Evolutionary conservation across 2,888 invertebrate species (phyloP).

Genomic region (Agrochola lychnidis): DNA sequence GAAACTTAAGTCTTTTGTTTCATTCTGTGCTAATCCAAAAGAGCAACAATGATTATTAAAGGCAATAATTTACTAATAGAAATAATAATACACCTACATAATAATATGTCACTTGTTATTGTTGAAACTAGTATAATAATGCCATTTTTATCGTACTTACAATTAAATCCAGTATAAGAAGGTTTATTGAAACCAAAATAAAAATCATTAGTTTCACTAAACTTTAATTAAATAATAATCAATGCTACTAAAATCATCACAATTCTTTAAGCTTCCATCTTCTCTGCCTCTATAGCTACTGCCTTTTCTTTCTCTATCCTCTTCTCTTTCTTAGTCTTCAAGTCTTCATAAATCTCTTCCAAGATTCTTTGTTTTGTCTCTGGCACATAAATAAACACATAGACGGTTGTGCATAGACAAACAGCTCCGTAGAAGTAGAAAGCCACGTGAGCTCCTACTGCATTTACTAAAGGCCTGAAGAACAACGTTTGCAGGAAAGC

Average conservation of each 20-base stretch:
- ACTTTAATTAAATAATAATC: slow-evolving; percentile 11
- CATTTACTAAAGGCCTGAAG: slow-evolving; percentile 80
- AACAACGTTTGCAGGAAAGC: slow-evolving; percentile 81
- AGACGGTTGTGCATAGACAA: slow-evolving; percentile 75
- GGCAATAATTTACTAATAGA: background rate
- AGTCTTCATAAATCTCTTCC: slow-evolving; percentile 79
- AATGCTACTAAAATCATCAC: background rate
- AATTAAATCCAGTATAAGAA: background rate
- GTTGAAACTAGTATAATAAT: background rate
- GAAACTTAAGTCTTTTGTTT: background rate
- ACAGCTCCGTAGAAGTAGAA: slow-evolving; percentile 81
- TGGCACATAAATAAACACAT: slow-evolving; percentile 77
- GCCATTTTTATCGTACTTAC: background rate
- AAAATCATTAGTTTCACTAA: background rate
- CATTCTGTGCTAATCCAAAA: background rate
- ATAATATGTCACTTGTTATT: background rate
- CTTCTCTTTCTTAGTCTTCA: slow-evolving; percentile 80
- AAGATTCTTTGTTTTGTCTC: slow-evolving; percentile 79
- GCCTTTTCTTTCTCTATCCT: slow-evolving; percentile 50
- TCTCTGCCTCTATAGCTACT: background rate
- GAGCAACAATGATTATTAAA: no score
- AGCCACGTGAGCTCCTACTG: slow-evolving; percentile 77
- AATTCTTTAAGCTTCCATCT: slow-evolving; percentile 10
- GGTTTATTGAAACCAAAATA: background rate
- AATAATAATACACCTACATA: background rate